Evolutionary conservation across 2,113 vertebrate genomes (phyloP).

Genomic region (Chloroceryle aenea): DNA sequence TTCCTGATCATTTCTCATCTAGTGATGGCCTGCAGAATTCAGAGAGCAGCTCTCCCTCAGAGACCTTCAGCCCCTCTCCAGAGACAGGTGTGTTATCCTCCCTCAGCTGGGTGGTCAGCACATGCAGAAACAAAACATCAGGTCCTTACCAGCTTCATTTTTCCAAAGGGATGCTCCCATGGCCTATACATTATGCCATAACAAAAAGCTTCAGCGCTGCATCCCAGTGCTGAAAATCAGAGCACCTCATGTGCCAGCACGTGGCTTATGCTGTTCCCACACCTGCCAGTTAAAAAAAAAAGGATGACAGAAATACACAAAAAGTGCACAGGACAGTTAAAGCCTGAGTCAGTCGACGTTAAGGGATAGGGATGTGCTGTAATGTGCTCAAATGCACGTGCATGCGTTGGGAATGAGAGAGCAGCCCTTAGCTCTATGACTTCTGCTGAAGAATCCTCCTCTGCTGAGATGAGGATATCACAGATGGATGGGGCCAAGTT

Average conservation of each 20-base stretch:
- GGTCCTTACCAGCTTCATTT: background rate
- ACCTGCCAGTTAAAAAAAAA: background rate
- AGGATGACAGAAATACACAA: fast-evolving
- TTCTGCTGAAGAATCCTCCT: background rate
- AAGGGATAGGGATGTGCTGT: background rate
- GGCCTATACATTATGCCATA: background rate
- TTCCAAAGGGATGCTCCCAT: background rate
- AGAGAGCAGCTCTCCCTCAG: background rate
- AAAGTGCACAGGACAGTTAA: background rate
- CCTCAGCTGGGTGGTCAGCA: background rate
- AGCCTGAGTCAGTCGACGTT: background rate
- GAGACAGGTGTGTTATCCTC: background rate
- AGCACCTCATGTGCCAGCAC: background rate
- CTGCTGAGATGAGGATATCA: background rate
- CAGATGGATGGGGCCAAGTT: background rate
- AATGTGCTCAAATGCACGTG: background rate
- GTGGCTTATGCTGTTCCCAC: background rate
- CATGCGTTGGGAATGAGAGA: background rate
- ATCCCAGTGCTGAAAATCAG: background rate
- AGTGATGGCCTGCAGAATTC: background rate
- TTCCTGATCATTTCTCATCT: background rate
- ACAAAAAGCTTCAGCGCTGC: background rate
- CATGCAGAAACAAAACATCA: background rate
- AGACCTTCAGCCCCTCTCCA: background rate
- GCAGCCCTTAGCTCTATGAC: background rate